Base-by-base conservation (phyloP, 2,797 vertebrate genomes). In the Pelodytes ibericus region DNA sequence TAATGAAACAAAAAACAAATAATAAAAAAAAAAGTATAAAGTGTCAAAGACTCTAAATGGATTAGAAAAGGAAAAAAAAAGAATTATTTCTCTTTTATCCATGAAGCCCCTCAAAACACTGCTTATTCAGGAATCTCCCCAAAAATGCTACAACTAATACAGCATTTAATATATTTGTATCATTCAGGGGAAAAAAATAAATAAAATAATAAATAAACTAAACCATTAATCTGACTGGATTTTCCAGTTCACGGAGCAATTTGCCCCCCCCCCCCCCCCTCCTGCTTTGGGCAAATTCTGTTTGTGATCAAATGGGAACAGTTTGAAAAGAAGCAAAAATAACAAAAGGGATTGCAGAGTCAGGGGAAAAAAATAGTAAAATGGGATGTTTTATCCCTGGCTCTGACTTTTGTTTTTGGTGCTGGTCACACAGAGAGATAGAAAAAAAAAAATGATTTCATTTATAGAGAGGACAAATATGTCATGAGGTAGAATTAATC, bases 391-490 rank as follows among this genome's bases (percentile, higher is more conserved):
- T 83, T 74, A 88, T 86, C 84, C 85, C 86, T 81, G 68, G 86
- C 84, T 83, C 81, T 61, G 86, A 85, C 84, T 82, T 86, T 86
- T 83, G 87, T 82, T 83, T 85, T 87, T 78, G 75, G 89, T 86
- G 87, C 80, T 85, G 88, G 87, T 84, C 87, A 91, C 86, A 90
- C 89, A 87, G 86, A 89, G 88, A 90, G 57, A 87, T 85, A 89
- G 87, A 86, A 88, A 90, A 56, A 88, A 86, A 89, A 87, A 86
- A 88, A 92, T 91, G 87, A 91, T 92, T 91, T 92, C 89, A 92
- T 93, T 91, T 92, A 90, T 88, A 90, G 88, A 90, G 90, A 91
- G 89, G 89, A 92, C 90, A 92, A 91, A 88, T 84, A 92, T 90
- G 88, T 89, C 90, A 88, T 90, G 90, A 90, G 89, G 89, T 90